phyloP scores from a whole-genome alignment of 2,113 vertebrate species.

The Cottus gobio region DNA sequence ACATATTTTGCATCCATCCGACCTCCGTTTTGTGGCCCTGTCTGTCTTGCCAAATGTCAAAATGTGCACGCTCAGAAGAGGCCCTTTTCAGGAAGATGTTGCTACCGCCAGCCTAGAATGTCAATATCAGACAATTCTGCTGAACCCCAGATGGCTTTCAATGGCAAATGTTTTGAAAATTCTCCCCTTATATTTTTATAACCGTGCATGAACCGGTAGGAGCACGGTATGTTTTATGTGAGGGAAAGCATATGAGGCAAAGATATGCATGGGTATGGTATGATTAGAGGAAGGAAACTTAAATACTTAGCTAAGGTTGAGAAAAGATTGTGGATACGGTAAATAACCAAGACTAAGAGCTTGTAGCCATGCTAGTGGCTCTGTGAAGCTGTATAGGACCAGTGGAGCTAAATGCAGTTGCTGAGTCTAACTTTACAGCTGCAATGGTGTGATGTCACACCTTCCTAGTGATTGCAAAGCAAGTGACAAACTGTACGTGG shows the following conservation, averaged over 20 bases:
- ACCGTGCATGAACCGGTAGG: too few relatives aligned
- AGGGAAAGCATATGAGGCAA: too few relatives aligned
- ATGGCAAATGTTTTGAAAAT: not conserved
- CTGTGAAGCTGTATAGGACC: not conserved
- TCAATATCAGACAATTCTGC: not conserved
- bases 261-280: not conserved
- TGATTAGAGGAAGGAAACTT: not conserved
- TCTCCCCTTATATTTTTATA: not conserved
- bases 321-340: not conserved
- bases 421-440: not conserved
- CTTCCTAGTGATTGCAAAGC: not conserved
- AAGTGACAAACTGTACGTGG: not conserved
- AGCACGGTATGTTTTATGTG: not conserved
- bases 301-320: not conserved
- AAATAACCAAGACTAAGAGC: not conserved
- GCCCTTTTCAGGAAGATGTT: not conserved
- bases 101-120: not conserved
- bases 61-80: not conserved
- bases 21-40: not conserved
- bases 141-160: not conserved
- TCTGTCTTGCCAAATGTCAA: not conserved
- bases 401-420: not conserved
- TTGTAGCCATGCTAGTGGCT: not conserved
- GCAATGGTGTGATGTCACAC: slow-evolving; percentile 22
- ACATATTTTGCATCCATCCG: not conserved